Evolutionary conservation across 2,797 vertebrate genomes (phyloP).

Genomic region (Gallinago stenura): DNA sequence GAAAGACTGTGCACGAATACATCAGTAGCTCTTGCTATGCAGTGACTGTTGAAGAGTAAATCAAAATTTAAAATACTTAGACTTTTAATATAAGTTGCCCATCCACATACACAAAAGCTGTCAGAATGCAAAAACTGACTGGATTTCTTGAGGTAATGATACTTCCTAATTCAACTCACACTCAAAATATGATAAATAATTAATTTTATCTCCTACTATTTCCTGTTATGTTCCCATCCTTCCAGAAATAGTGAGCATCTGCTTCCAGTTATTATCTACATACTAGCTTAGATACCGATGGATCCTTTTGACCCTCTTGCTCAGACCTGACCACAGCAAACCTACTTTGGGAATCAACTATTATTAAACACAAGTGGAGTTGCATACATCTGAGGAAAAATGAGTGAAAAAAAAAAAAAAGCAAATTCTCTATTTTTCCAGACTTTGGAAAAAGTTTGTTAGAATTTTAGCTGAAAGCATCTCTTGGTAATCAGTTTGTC

Average conservation of each 20-base stretch:
- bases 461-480: neutral
- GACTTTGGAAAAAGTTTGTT: neutral
- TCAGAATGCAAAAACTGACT: neutral
- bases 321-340: neutral
- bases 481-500: neutral
- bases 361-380: neutral
- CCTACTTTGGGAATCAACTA: neutral
- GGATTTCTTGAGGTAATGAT: neutral
- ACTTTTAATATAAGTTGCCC: neutral
- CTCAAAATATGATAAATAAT: neutral
- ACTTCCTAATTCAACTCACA: neutral
- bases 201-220: neutral
- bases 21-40: neutral
- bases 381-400: neutral
- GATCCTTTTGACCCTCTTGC: neutral
- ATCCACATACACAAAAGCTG: neutral
- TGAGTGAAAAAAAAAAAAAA: neutral
- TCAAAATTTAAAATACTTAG: neutral
- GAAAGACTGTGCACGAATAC: neutral
- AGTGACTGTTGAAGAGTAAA: neutral
- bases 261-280: neutral
- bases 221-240: neutral
- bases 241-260: neutral
- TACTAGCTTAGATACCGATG: neutral
- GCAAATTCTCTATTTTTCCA: neutral